Evolutionary conservation across 2,113 vertebrate species (phyloP), one percentile per base, ranked within the genome.

Genomic region (Sebastes fasciatus): DNA sequence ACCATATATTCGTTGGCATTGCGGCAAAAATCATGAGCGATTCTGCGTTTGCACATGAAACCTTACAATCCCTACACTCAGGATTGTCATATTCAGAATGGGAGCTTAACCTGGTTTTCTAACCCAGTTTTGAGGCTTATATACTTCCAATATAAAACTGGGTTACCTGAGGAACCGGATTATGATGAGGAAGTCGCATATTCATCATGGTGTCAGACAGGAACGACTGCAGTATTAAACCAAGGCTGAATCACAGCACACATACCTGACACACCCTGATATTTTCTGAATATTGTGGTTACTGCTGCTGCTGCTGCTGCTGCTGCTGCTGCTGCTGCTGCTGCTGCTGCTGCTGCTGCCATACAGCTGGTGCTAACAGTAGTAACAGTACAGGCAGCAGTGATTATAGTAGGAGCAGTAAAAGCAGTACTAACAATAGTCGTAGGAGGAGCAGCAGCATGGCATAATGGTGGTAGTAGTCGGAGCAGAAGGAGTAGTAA

Each of bases 191-290:
- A 11, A 45, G 65, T 8, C 51, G 12, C 26, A 43, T 26, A 2
- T 11, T 67, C 3, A 63, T 7, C 19, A 55, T 17, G 2, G 10
- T 61, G 42, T 76, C 72, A 43, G 40, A 19, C 40, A 14, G 40
- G 62, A 66, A 55, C 7, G 26, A 23, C 16, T 12, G 21, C 40
- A 23, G 43, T 34, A 8, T 26, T 58, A 77, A 76, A 43, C 4
- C 54, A 1, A 17, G 62, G 66, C 21, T 34, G 49, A 83, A 46
- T 69, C 71, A 42, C 40, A 6, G 57, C 14, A 62, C 48, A 57
- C 78, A 78, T 26, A 49, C 45, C 83, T 11, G 81, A 70, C 84
- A 80, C 79, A 23, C 82, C 86, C 73, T 46, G 10, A 48, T 26
- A 9, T 8, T 17, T 42, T 7, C n/a, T 34, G 14, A 21, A 49